Conservation (phyloP, 2,113 vertebrate genomes). For the Rhineura floridana region DNA sequence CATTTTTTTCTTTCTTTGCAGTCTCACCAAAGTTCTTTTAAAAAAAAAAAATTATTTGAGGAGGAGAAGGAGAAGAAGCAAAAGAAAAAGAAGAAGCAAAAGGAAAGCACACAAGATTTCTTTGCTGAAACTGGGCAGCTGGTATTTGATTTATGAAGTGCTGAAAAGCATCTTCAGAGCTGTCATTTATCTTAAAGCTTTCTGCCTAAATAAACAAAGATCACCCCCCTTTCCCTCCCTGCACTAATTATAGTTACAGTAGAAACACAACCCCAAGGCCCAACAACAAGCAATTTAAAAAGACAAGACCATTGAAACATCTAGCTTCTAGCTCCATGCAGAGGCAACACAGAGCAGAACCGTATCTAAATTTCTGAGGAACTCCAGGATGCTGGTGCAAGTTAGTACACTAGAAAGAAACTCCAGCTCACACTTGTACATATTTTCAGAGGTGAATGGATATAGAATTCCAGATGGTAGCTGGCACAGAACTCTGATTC, state of each 20-base stretch:
- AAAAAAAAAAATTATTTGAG: constrained; percentile 1
- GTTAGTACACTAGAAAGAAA: neutral
- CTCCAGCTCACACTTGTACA: neutral
- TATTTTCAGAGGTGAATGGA: neutral
- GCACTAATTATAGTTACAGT: constrained; percentile 72
- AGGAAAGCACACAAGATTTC: constrained; percentile 61
- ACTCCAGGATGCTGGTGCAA: neutral
- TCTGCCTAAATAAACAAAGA: constrained; percentile 84
- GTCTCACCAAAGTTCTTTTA: constrained; percentile 34
- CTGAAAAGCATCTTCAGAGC: constrained; percentile 83
- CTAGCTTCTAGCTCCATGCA: constrained; percentile 62
- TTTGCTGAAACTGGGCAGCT: constrained; percentile 70
- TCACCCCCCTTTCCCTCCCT: constrained; percentile 37
- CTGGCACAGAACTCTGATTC: neutral
- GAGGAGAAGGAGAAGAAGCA: neutral
- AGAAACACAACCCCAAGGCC: constrained; percentile 70
- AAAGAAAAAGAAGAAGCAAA: neutral
- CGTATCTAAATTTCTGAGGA: constrained; percentile 1
- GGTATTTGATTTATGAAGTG: constrained; percentile 83
- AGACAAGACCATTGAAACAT: neutral
- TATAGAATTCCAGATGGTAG: neutral
- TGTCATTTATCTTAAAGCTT: constrained; percentile 82
- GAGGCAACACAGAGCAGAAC: neutral
- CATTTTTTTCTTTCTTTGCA: neutral
- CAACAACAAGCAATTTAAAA: constrained; percentile 31